phyloP scores from a whole-genome alignment of 2,797 vertebrate species.

The Myotis daubentonii region DNA sequence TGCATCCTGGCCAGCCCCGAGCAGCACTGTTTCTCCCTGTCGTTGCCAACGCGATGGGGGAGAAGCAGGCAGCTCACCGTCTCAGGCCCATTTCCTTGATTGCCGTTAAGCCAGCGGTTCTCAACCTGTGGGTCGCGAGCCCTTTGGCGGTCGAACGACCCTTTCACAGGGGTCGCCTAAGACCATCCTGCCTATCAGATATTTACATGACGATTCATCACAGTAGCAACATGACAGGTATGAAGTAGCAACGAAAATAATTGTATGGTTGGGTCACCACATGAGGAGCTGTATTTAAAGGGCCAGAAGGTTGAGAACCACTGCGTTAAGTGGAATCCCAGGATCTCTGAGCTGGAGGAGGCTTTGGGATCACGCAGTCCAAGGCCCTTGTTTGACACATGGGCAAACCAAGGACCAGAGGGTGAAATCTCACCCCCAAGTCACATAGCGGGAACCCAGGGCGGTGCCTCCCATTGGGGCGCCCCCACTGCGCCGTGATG shows the following conservation, averaged over 20 bases:
- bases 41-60: neutral
- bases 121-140: too few species aligned
- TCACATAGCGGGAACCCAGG: too few species aligned
- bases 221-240: too few species aligned
- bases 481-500: accelerated
- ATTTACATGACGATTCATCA: too few species aligned
- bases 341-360: neutral
- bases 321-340: neutral
- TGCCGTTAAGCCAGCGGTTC: neutral
- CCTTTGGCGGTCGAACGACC: too few species aligned
- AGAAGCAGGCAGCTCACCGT: neutral
- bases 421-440: neutral
- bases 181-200: too few species aligned
- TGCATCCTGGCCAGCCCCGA: neutral
- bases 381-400: neutral
- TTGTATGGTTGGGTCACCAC: too few species aligned
- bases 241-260: too few species aligned
- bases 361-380: neutral
- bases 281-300: too few species aligned
- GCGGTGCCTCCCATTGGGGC: neutral
- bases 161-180: too few species aligned
- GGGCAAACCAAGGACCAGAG: neutral
- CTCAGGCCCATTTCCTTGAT: neutral
- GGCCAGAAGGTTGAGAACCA: too few species aligned
- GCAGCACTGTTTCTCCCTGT: neutral